Percentiles rank a stretch among this genome's conserved stretches.
Conservation (phyloP, 2,113 vertebrate genomes). For the Oenanthe melanoleuca region DNA sequence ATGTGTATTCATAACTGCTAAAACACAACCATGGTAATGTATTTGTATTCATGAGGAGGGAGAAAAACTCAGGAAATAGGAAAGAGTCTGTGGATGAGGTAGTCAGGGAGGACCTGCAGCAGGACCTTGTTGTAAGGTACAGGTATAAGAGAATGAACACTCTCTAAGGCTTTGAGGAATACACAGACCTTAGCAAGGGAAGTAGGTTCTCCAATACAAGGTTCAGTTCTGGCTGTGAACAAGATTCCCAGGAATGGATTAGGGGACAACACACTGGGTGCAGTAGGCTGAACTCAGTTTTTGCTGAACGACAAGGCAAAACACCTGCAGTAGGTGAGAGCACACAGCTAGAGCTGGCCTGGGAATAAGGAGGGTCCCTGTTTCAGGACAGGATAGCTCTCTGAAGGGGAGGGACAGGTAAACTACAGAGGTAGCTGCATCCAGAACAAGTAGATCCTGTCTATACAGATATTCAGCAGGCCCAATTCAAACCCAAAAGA, state of each 20-base stretch:
- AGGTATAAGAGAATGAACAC: accelerated
- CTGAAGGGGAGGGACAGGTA: background rate
- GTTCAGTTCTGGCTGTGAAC: background rate
- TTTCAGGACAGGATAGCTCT: background rate
- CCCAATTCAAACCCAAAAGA: background rate
- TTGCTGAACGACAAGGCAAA: background rate
- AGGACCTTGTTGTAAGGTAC: background rate
- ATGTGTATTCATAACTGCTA: background rate
- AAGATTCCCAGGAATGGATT: background rate
- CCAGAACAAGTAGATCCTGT: background rate
- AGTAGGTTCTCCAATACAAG: background rate
- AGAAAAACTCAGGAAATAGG: background rate
- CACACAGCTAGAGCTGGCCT: background rate
- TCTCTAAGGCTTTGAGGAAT: background rate
- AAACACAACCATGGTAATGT: background rate
- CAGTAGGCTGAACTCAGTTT: background rate
- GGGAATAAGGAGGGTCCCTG: background rate
- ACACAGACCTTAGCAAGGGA: background rate
- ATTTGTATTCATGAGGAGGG: background rate
- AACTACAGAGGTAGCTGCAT: background rate
- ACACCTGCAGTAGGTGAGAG: background rate
- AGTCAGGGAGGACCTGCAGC: background rate
- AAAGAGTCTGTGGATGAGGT: background rate
- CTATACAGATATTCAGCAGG: background rate
- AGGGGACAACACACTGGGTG: no score